These are phyloP conservation scores for Mesodorylaimus sp. DNA, from an alignment of 2,888 invertebrate genomes.

Conservation along the genomic window DNA sequence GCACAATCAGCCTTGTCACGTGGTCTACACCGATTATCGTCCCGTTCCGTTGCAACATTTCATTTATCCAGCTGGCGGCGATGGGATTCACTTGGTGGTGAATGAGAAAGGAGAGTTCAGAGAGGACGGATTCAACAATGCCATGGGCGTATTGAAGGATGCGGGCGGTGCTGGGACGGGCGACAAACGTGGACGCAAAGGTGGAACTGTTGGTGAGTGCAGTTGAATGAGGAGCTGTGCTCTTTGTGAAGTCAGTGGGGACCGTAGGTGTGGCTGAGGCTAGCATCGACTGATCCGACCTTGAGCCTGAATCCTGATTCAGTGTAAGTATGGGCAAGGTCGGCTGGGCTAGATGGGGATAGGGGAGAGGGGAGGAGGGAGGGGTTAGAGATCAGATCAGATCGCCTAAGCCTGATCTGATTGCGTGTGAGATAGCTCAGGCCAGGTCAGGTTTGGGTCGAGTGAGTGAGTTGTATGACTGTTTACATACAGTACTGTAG, in stretches of 20 bases:
- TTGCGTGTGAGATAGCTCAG: no score
- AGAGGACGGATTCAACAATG: constrained; percentile 92
- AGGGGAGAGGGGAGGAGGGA: no score
- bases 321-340: no score
- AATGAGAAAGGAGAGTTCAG: constrained; percentile 54
- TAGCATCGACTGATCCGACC: no score
- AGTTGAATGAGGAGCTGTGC: background rate
- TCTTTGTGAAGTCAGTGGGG: constrained; percentile 1
- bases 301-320: no score
- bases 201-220: constrained; percentile 44
- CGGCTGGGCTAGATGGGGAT: no score
- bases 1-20: constrained; percentile 82
- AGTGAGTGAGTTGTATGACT: no score
- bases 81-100: constrained; percentile 38
- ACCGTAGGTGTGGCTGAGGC: no score
- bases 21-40: constrained; percentile 92
- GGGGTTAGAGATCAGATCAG: no score
- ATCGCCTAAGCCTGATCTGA: no score
- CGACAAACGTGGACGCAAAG: constrained; percentile 49
- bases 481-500: no score
- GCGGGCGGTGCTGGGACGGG: constrained; percentile 57
- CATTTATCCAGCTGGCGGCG: constrained; percentile 86
- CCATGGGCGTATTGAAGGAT: constrained; percentile 65
- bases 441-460: no score
- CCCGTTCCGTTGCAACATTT: constrained; percentile 96